Evolutionary conservation across 2,797 vertebrate genomes (phyloP), one percentile per base, ranked within the genome.

Genomic region (Cygnus olor): DNA sequence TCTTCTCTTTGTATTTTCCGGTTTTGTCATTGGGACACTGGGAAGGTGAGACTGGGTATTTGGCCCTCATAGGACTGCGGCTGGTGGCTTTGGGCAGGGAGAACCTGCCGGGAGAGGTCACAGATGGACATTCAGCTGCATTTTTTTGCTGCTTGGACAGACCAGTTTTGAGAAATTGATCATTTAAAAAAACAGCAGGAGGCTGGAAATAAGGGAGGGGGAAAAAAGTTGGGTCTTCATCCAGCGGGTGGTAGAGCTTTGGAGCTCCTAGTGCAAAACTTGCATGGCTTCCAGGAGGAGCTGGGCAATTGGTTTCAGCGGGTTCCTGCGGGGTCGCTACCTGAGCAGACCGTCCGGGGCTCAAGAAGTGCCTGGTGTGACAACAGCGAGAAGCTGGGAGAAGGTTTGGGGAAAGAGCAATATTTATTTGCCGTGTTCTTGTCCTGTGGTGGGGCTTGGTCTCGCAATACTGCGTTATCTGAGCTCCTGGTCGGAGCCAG

Each of bases 211-310:
- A 21, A 30, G 54, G 17, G 5, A 1, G 3, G 2, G 7, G 5
- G 10, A 6, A 2, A 2, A 36, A 68, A 30, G 40, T 2, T 19
- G 7, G 16, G 42, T 84, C n/a, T 84, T 72, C 4, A 3, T 77
- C 36, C 25, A 47, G 21, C 2, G 4, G 8, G 8, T 16, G 16
- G 3, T 11, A 10, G 38, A 80, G 20, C 49, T 30, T n/a, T 15
- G 47, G 30, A 49, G 38, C 24, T 40, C 5, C 61, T 68, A 0
- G 0, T 34, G 36, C 8, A 0, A 9, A 2, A 47, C 58, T 21
- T 32, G 27, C 25, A 6, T 0, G 2, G 9, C 30, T 57, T 77
- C 36, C 36, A 42, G 49, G 51, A 14, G 32, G 71, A 36, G 51
- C 21, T 28, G 49, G 51, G 6, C 17, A 22, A 51, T 14, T 18